Evolutionary conservation across 2,113 vertebrate species (phyloP).

Genomic region (Megaceryle maxima): DNA sequence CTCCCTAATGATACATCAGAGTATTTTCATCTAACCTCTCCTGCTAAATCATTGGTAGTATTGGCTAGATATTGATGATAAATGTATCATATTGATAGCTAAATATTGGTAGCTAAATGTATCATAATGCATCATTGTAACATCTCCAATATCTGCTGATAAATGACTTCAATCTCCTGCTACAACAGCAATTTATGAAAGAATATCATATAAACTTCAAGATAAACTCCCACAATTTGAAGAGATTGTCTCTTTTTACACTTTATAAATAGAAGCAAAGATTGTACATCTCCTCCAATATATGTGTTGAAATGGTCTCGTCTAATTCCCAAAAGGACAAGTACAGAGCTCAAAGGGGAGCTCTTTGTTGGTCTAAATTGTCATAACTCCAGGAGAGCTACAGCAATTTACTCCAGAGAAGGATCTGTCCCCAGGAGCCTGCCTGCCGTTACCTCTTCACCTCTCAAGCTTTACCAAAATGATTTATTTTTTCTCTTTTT

Average conservation of each 20-base stretch:
- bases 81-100: constrained; percentile 69
- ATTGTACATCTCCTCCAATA: constrained; percentile 66
- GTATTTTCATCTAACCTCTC: constrained; percentile 55
- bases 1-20: constrained; percentile 62
- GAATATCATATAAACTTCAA: constrained; percentile 65
- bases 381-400: not conserved
- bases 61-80: constrained; percentile 66
- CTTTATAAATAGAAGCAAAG: constrained; percentile 59
- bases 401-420: constrained; percentile 31
- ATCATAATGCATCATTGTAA: constrained; percentile 68
- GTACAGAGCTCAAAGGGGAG: constrained; percentile 29
- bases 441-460: not conserved
- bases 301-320: constrained; percentile 42
- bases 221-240: constrained; percentile 62
- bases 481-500: not conserved
- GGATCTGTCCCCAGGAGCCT: constrained; percentile 5
- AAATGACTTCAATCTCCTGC: constrained; percentile 69
- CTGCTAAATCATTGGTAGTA: constrained; percentile 62
- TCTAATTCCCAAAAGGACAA: constrained; percentile 51
- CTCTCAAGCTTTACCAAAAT: not conserved
- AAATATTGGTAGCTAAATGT: constrained; percentile 69
- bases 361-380: constrained; percentile 14
- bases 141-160: constrained; percentile 60
- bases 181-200: constrained; percentile 68
- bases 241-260: constrained; percentile 65